Conservation (phyloP, 1,140 invertebrate genomes). For the Grapholita molesta region DNA sequence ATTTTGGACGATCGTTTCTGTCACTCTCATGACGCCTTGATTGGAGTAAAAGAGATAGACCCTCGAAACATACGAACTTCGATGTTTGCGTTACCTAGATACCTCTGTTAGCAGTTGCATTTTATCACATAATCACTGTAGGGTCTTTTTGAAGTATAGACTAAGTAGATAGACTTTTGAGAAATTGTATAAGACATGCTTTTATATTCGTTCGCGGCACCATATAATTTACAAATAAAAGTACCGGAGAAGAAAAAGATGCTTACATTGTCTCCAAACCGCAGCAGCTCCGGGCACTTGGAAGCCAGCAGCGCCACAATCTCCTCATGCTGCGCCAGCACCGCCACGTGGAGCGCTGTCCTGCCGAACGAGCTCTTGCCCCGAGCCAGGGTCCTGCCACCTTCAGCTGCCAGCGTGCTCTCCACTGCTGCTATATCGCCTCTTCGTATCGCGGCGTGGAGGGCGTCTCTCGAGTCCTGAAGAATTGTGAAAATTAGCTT, state of each 20-base stretch:
- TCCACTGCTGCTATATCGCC: conserved; percentile 81
- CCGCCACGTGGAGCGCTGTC: conserved; percentile 88
- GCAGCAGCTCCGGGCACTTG: conserved; percentile 84
- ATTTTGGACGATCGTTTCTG: too few species aligned
- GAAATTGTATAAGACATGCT: too few species aligned
- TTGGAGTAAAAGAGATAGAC: too few species aligned
- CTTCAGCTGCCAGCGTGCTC: conserved; percentile 79
- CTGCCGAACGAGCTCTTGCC: conserved; percentile 85
- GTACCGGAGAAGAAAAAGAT: background rate
- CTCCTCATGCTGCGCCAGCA: conserved; percentile 87
- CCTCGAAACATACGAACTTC: too few species aligned
- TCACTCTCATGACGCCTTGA: too few species aligned
- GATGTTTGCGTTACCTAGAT: too few species aligned
- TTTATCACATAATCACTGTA: too few species aligned
- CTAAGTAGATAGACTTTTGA: too few species aligned
- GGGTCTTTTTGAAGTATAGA: too few species aligned
- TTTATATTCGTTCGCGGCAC: too few species aligned
- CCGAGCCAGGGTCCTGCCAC: conserved; percentile 83
- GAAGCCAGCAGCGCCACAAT: conserved; percentile 86
- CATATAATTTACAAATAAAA: background rate
- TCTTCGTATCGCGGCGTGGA: conserved; percentile 86
- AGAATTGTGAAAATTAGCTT: background rate
- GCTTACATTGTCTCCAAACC: conserved; percentile 91
- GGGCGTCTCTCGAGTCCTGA: conserved; percentile 85
- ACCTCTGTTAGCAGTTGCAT: too few species aligned